These are phyloP conservation scores for Euura lappo DNA, from an alignment of 1,140 invertebrate genomes.

Conservation along the genomic window DNA sequence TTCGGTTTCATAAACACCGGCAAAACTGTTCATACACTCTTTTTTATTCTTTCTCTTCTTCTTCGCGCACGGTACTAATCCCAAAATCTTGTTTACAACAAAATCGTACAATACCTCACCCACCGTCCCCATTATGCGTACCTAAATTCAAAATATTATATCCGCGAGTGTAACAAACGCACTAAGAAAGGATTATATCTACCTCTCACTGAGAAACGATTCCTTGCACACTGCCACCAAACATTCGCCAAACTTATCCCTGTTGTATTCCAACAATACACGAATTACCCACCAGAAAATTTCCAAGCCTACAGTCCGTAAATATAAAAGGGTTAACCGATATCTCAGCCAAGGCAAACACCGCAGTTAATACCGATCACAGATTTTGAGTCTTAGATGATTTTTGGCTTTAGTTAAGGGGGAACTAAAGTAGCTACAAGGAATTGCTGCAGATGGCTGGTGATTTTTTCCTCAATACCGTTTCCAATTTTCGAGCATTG, in stretches of 20 bases:
- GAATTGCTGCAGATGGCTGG: too few relatives aligned
- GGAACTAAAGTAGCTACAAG: too few relatives aligned
- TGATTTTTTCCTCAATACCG: too few relatives aligned
- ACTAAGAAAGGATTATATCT: constrained; percentile 51
- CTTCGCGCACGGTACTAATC: constrained; percentile 38
- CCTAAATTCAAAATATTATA: not conserved
- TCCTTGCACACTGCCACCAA: constrained; percentile 15
- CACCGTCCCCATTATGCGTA: constrained; percentile 22
- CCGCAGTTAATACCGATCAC: not conserved
- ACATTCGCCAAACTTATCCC: constrained; percentile 39
- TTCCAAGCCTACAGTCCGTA: not conserved
- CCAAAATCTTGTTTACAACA: constrained; percentile 54
- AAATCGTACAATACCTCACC: constrained; percentile 47
- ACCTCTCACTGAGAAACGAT: not conserved
- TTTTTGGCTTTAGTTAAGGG: too few relatives aligned
- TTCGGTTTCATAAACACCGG: constrained; percentile 58
- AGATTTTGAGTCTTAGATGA: not conserved
- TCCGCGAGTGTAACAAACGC: constrained; percentile 24
- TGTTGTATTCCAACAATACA: constrained; percentile 27
- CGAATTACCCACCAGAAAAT: constrained; percentile 32
- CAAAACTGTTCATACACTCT: constrained; percentile 11
- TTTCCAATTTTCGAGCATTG: too few relatives aligned
- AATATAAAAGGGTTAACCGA: not conserved
- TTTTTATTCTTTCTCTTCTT: constrained; percentile 33
- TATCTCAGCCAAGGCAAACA: too few relatives aligned